Base-by-base conservation (phyloP, 2,797 vertebrate species). In the Calcarius lapponicus region DNA sequence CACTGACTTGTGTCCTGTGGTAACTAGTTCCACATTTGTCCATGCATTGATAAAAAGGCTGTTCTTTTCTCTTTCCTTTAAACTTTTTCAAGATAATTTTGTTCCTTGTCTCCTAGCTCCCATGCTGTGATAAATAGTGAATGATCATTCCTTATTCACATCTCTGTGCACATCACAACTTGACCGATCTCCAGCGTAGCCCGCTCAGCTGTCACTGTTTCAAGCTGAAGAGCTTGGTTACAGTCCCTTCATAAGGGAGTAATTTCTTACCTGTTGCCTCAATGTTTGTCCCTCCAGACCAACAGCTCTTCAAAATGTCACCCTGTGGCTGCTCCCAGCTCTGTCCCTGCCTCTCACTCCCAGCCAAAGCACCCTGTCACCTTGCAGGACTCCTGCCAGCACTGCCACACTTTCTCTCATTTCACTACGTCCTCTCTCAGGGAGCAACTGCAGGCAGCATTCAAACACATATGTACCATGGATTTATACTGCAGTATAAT, bases 401-500 rank as follows among this genome's bases (percentile, higher is more conserved):
- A 73, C 54, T 28, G 70, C 76, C 66, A 86, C 86, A 58, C 65
- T 90, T 93, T 67, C 94, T 86, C 75, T 91, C 66, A 72, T 90
- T 92, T 70, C 34, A 45, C 29, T 95, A 22, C 7, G 21, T 76
- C 29, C 90, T 93, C 80, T 92, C 74, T 73, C 19, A 25, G 73
- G 76, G 66, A 94, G 26, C 7, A 69, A 62, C 76, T 96, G 90
- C 93, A 51, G 42, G 85, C 88, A 95, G 80, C 51, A 85, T 90
- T 95, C 71, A 86, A 82, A 92, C 67, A 72, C 67, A 95, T 47
- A 93, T 14, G 86, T 90, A 62, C 78, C 93, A n/a, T 47, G 74
- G 86, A 92, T 86, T 92, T 90, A 85, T 56, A 84, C 90, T 84
- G 86, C 86, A 90, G 88, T 42, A 95, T 93, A 97, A 95, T 88